Percentiles rank a stretch among this genome's conserved stretches.
Evolutionary conservation across 2,797 vertebrate species (phyloP).

Genomic region (Chrysocyon brachyurus): DNA sequence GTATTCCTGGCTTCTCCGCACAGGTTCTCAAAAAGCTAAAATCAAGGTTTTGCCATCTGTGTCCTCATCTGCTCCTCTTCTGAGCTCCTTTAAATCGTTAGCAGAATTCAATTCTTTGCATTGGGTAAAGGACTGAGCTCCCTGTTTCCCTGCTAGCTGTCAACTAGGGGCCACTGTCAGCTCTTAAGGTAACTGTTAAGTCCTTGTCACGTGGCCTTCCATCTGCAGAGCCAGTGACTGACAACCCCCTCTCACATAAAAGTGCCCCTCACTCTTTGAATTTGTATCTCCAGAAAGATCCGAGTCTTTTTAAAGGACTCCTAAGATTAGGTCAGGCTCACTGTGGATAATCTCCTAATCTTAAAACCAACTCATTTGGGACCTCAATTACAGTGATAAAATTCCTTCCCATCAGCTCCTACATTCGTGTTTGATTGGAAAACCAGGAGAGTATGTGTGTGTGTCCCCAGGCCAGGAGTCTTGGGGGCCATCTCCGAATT

Average conservation of each 20-base stretch:
- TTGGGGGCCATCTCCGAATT: background rate
- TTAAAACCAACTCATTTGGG: background rate
- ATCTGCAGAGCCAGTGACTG: background rate
- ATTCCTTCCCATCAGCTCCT: background rate
- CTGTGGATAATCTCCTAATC: background rate
- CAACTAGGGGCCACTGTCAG: background rate
- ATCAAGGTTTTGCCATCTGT: background rate
- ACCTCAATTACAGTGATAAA: background rate
- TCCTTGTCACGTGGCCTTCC: background rate
- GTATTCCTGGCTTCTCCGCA: background rate
- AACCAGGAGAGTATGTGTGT: background rate
- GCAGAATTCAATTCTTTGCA: background rate
- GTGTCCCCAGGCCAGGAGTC: background rate
- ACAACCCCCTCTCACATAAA: background rate
- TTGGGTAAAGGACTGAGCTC: background rate
- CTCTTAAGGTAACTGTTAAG: background rate
- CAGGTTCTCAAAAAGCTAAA: background rate
- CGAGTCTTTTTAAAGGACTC: background rate
- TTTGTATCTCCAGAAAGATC: background rate
- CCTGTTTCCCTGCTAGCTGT: background rate
- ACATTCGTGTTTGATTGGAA: background rate
- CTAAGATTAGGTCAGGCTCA: background rate
- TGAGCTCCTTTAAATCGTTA: accelerated
- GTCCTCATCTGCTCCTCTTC: background rate
- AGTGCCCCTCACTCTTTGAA: background rate